These are phyloP conservation scores for Candidula unifasciata DNA, from an alignment of 2,888 invertebrate genomes.

Conservation along the genomic window DNA sequence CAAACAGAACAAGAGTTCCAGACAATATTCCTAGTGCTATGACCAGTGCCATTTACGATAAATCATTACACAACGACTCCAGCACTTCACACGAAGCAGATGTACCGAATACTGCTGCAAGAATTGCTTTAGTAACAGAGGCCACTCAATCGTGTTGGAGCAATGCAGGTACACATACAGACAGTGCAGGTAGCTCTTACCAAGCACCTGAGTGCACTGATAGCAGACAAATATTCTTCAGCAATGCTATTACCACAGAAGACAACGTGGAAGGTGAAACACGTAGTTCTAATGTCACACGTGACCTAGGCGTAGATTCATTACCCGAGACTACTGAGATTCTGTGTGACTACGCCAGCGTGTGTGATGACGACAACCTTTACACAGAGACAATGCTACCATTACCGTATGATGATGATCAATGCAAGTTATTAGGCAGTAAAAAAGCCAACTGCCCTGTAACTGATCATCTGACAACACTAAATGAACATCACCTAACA, in stretches of 20 bases:
- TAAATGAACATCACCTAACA: too few relatives aligned
- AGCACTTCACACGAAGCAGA: not conserved
- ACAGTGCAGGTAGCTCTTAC: not conserved
- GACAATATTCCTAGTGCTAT: not conserved
- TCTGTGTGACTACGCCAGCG: not conserved
- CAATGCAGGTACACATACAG: not conserved
- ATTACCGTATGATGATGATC: not conserved
- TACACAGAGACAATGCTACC: not conserved
- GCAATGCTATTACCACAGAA: not conserved
- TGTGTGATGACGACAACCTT: slow-evolving; percentile 10
- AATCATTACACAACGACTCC: too few relatives aligned
- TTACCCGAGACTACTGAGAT: not conserved
- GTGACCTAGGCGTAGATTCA: not conserved
- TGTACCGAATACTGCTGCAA: not conserved
- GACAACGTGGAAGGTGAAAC: not conserved
- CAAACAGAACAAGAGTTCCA: not conserved
- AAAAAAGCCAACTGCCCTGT: too few relatives aligned
- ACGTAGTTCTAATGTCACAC: not conserved
- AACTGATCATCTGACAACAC: too few relatives aligned
- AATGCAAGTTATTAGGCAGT: not conserved
- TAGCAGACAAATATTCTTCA: too few relatives aligned
- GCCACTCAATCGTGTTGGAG: not conserved
- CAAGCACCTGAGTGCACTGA: not conserved
- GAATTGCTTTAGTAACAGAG: not conserved
- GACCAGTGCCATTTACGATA: too few relatives aligned